Base-by-base conservation (phyloP, 1,140 invertebrate species). In the Caerostris darwini region DNA sequence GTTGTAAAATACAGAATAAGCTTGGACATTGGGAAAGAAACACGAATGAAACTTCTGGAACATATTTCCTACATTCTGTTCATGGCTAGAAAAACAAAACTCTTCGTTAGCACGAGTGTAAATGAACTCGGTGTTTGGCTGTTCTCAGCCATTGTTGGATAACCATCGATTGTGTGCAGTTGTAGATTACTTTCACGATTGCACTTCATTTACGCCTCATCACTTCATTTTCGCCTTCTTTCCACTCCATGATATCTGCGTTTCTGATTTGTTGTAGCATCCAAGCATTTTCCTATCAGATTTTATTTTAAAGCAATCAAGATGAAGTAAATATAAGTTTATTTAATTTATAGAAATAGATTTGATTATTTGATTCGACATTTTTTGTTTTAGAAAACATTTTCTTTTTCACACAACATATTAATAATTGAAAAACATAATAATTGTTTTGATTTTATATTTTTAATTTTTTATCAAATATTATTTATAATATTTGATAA, bases 151-250 rank as follows among this genome's bases (percentile, higher is more conserved):
- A 34, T 8, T 50, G 10, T 50, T 4, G 71, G 50, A 77, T 50
- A 34, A 12, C 14, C 71, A 77, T 77, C 50, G 71, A 77, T 53
- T 77, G 7, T 5, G 10, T 50, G 8, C 34, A 14, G 4, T 34
- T 17, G 34, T 12, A 5, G 19, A 77, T 77, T 77, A 34, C 34
- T 34, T 50, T 77, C 50, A 77, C 53, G 71, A 53, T 50, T 5
- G 12, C 34, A 77, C n/a, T 77, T 77, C 10, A 77, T 17, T 67
- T 12, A 50, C 12, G 71, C 3, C 19, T 53, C 19, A 12, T 12
- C 10, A 34, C 71, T 77, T 53, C 34, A 77, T 77, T 77, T 77
- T 77, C 71, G 50, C 71, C 50, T 77, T 12, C 50, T 77, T 77
- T 77, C 34, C 71, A 17, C 7, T 77, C 34, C 12, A 77, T 77